A percentile compares a stretch with the other conserved stretches of the same genome.
phyloP scores from a whole-genome alignment of 2,888 invertebrate species.

The Synanthedon tipuliformis region DNA sequence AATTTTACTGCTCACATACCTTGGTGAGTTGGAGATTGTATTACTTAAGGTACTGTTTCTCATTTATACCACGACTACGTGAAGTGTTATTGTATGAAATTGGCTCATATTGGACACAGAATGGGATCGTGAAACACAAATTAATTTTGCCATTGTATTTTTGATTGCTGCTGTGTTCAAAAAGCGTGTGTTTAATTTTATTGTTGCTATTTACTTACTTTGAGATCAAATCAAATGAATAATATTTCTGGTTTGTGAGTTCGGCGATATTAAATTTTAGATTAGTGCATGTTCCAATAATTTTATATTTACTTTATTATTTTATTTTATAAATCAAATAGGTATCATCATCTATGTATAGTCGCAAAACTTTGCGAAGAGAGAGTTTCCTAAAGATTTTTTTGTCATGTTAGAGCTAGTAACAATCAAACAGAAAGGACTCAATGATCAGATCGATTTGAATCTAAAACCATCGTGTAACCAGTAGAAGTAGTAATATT shows the following conservation, averaged over 20 bases:
- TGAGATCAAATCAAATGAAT: not conserved
- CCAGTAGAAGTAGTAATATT: too few relatives aligned
- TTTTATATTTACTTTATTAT: not conserved
- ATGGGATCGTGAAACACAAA: constrained; percentile 28
- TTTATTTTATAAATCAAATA: too few relatives aligned
- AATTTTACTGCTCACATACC: too few relatives aligned
- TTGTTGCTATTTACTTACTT: constrained; percentile 11
- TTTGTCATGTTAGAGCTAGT: too few relatives aligned
- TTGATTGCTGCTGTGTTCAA: constrained; percentile 21
- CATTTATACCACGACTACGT: constrained; percentile 22
- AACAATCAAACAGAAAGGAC: too few relatives aligned
- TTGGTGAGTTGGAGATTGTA: too few relatives aligned
- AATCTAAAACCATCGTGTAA: too few relatives aligned
- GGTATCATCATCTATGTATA: too few relatives aligned
- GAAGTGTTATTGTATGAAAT: constrained; percentile 56
- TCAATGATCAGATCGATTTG: too few relatives aligned
- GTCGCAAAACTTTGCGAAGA: too few relatives aligned
- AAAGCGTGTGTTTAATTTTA: constrained; percentile 11
- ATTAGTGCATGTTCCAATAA: not conserved
- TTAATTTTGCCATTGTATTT: constrained; percentile 38
- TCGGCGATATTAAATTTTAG: not conserved
- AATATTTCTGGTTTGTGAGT: not conserved
- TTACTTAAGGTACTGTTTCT: not conserved
- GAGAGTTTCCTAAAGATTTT: too few relatives aligned
- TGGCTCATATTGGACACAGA: constrained; percentile 28